Percentiles rank a stretch among this genome's conserved stretches.
These are phyloP conservation scores for Parazoanthus swiftii DNA, from an alignment of 92 coral and sea anemone genomes.

Conservation along the genomic window DNA sequence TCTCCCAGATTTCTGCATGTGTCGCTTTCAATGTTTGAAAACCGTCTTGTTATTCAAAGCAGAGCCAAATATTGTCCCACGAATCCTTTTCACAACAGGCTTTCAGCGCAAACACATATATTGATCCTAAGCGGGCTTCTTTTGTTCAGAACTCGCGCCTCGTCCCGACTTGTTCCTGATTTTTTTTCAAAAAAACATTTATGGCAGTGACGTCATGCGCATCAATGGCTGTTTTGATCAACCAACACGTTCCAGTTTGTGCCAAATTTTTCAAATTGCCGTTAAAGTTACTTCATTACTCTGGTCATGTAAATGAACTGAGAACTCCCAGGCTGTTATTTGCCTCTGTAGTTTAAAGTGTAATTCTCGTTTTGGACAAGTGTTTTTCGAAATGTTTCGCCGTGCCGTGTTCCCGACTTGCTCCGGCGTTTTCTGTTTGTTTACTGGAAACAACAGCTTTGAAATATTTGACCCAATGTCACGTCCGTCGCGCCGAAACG, in stretches of 20 bases:
- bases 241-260: neutral
- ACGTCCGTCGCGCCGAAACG: neutral
- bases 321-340: neutral
- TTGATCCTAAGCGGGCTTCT: neutral
- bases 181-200: neutral
- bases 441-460: neutral
- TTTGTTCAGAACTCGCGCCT: neutral
- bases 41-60: neutral
- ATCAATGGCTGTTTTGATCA: neutral
- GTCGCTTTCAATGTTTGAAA: neutral
- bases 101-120: neutral
- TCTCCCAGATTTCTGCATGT: neutral
- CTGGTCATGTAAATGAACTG: neutral
- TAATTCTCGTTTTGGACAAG: neutral
- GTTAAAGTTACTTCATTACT: neutral
- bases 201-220: neutral
- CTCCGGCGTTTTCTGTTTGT: neutral
- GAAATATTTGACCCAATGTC: neutral
- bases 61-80: neutral
- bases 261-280: neutral
- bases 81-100: neutral
- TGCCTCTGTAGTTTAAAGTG: neutral
- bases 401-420: neutral
- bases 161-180: neutral
- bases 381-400: neutral